Evolutionary conservation across 2,797 vertebrate genomes (phyloP).

Genomic region (Emys orbicularis): DNA sequence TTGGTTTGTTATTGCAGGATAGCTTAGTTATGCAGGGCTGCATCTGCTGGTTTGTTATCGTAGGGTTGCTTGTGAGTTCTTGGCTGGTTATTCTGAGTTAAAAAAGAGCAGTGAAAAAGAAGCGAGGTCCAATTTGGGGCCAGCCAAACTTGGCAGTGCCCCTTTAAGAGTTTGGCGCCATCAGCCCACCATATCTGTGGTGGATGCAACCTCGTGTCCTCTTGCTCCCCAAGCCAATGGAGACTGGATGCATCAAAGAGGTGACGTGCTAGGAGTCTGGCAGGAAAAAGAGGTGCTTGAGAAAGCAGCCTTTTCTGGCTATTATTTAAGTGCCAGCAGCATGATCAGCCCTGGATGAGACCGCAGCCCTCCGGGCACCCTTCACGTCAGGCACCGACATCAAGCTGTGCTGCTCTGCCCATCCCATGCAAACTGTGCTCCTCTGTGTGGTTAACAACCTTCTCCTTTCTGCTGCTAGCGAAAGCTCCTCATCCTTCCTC

Average conservation of each 20-base stretch:
- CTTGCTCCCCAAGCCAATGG: neutral
- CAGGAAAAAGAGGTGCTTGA: neutral
- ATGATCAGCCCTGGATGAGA: neutral
- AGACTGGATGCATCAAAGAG: fast-evolving
- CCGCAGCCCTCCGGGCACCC: neutral
- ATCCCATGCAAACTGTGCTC: neutral
- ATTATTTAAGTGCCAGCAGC: neutral
- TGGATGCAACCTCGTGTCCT: neutral
- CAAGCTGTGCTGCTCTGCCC: neutral
- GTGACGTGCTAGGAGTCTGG: neutral
- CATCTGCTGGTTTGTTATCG: neutral
- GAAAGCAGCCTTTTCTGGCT: neutral
- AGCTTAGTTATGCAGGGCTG: neutral
- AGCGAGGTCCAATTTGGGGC: neutral
- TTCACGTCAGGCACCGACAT: neutral
- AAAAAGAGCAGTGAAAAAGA: neutral
- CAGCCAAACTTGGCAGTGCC: neutral
- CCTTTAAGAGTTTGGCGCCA: neutral
- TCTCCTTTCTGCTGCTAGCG: neutral
- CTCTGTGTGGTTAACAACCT: neutral
- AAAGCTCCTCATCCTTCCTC: neutral
- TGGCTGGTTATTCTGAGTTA: neutral
- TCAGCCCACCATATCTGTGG: neutral
- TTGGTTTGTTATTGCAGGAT: too few species aligned
- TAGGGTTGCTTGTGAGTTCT: neutral